Evolutionary conservation across 2,888 invertebrate genomes (phyloP), one percentile per base, ranked within the genome.

Genomic region (Penaeus monodon): DNA sequence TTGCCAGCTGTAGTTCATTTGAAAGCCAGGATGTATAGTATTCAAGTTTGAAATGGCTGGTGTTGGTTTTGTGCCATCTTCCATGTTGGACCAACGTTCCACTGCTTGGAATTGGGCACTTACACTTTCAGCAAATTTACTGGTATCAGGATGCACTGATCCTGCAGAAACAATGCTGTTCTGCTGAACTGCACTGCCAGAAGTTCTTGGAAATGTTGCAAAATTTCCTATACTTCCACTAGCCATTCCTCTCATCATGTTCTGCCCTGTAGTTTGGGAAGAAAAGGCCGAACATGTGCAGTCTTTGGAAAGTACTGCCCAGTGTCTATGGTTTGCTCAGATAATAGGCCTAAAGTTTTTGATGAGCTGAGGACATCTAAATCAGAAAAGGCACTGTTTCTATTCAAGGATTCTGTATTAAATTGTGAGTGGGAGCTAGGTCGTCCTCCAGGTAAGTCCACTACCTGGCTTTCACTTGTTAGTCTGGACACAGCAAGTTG

Each of bases 301-400:
- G 84, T 86, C 63, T 88, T 89, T 24, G 86, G 81, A 70, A 89
- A 89, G 64, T 83, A 89, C 76, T 85, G 81, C 10, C 86, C 82
- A 2, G 86, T 86, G 57, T 89, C 89, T 57, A 89, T 65, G 20
- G 70, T 74, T 27, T 86, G 81, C 29, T 86, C 63, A 6, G 88
- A 76, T n/a, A 77, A 20, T 20, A 89, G 29, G 74, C 89, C 89
- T 38, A 89, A 68, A 63, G 89, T 88, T 57, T 79, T 80, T 7
- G 89, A 89, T 14, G 88, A 89, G 17, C 66, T 78, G 44, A 86
- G 76, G 66, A 88, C 82, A 65, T 84, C 88, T 7, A 89, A 81
- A 44, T 89, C 89, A 24, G 88, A 88, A 76, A 89, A 88, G 66
- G 86, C 88, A 81, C 76, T 33, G n/a, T 63, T 76, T 33, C 14